Percentiles rank a stretch among this genome's conserved stretches.
These are phyloP conservation scores for Orbicella faveolata DNA, from an alignment of 64 coral and sea anemone species.

Conservation along the genomic window DNA sequence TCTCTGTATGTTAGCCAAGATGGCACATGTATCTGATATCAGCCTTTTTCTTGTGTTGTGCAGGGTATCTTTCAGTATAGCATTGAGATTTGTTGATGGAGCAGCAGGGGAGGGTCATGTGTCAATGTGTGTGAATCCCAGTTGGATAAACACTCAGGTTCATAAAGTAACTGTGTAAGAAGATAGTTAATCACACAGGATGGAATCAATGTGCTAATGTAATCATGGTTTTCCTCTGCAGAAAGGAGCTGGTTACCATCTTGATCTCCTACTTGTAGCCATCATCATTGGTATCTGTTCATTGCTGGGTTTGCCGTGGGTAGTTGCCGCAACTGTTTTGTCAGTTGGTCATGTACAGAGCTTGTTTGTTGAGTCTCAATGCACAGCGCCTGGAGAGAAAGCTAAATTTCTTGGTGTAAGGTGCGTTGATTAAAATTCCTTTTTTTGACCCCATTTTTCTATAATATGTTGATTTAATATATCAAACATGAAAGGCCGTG, in stretches of 20 bases:
- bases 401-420: slow-evolving; percentile 95
- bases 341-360: slow-evolving; percentile 95
- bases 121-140: no score
- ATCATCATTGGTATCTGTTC: slow-evolving; percentile 95
- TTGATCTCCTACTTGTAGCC: slow-evolving; percentile 86
- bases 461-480: no score
- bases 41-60: no score
- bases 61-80: no score
- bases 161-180: no score
- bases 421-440: slow-evolving; percentile 28
- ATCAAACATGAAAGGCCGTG: no score
- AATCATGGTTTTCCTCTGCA: slow-evolving; percentile 12
- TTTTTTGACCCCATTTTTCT: neutral
- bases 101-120: no score
- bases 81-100: no score
- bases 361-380: slow-evolving; percentile 92
- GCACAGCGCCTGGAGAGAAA: slow-evolving; percentile 93
- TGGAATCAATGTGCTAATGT: neutral
- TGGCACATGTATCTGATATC: no score
- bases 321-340: slow-evolving; percentile 93
- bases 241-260: slow-evolving; percentile 99
- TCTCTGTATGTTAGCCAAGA: no score
- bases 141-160: no score
- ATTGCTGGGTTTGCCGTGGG: slow-evolving; percentile 90
- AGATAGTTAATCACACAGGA: neutral